Evolutionary conservation across 2,797 vertebrate species (phyloP).

Genomic region (Mus minutoides): DNA sequence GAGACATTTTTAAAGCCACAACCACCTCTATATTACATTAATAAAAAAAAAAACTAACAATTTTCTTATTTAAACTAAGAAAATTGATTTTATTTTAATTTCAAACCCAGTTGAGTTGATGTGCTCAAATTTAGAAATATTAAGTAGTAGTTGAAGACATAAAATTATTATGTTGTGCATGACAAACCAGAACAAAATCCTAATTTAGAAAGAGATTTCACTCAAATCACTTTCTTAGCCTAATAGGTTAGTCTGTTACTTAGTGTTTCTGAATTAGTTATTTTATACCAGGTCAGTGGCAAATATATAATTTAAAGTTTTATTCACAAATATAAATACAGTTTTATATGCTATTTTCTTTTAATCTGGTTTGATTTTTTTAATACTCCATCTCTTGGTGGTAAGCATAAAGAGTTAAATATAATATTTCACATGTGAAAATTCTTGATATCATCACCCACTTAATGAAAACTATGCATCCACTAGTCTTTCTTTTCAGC

Average conservation of each 20-base stretch:
- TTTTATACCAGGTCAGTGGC: background rate
- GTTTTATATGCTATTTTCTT: background rate
- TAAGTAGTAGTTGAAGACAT: background rate
- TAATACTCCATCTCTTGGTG: background rate
- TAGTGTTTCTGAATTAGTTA: background rate
- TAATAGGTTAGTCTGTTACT: background rate
- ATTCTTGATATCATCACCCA: background rate
- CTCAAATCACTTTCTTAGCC: background rate
- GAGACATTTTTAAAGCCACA: background rate
- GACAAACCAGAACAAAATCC: background rate
- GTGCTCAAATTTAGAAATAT: background rate
- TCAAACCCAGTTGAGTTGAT: background rate
- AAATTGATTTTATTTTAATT: background rate
- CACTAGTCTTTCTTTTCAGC: background rate
- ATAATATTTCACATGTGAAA: background rate
- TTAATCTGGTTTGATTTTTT: background rate
- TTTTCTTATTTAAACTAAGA: background rate
- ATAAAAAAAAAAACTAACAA: background rate
- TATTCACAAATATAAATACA: background rate
- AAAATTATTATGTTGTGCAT: background rate
- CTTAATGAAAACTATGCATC: background rate
- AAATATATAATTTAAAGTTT: background rate
- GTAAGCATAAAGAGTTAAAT: background rate
- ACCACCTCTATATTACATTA: background rate
- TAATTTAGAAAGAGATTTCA: background rate